Evolutionary conservation across 2,797 vertebrate genomes (phyloP).

Genomic region (Propithecus deckenii): DNA sequence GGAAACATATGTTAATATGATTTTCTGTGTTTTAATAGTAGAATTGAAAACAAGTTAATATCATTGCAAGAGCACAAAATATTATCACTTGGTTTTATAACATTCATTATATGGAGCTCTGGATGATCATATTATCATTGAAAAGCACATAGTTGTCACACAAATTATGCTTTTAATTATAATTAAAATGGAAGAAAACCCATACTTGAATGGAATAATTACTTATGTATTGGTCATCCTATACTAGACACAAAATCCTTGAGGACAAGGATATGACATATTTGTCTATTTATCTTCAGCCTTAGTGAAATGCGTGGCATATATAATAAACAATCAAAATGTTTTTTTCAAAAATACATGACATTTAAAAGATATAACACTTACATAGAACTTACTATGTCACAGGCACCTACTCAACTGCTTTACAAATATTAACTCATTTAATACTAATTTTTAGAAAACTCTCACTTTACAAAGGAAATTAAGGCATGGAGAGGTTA

Average conservation of each 20-base stretch:
- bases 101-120: background rate
- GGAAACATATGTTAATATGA: background rate
- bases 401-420: background rate
- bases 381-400: constrained; percentile 54
- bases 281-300: background rate
- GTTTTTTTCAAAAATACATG: constrained; percentile 44
- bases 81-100: constrained; percentile 28
- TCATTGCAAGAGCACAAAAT: background rate
- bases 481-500: background rate
- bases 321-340: constrained; percentile 34
- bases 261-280: background rate
- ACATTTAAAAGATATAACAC: constrained; percentile 3
- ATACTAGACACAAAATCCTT: constrained; percentile 28
- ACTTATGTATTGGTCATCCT: background rate
- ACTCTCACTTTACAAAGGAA: constrained; percentile 28
- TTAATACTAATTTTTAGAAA: constrained; percentile 26
- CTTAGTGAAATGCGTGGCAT: background rate
- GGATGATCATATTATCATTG: constrained; percentile 15
- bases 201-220: constrained; percentile 6
- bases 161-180: constrained; percentile 50
- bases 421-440: constrained; percentile 29
- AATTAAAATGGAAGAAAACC: constrained; percentile 21
- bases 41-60: constrained; percentile 39
- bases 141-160: constrained; percentile 8
- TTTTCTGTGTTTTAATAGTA: constrained; percentile 39